Conservation (phyloP, 2,113 vertebrate species). For the Malurus elegans region DNA sequence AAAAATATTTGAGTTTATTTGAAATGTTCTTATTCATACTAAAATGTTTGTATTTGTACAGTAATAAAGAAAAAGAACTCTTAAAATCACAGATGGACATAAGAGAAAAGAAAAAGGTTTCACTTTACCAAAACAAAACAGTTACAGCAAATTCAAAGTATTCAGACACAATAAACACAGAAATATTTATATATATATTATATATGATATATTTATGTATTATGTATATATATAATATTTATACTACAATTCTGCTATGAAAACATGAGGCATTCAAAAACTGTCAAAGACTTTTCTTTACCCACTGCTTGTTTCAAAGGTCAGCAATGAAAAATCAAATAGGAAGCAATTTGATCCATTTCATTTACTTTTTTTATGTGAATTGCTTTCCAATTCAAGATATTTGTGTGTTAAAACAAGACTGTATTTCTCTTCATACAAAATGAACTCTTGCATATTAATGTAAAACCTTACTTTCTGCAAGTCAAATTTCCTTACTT, state of each 20-base stretch:
- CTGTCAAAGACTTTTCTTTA: not conserved
- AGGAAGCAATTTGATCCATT: not conserved
- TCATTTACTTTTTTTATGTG: not conserved
- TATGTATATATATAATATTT: not conserved
- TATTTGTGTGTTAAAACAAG: not conserved
- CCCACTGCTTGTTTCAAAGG: not conserved
- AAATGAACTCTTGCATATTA: not conserved
- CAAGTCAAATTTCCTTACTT: not conserved
- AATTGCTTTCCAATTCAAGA: not conserved
- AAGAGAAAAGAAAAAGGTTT: not conserved
- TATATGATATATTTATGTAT: not conserved
- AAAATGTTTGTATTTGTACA: not conserved
- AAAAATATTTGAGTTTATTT: not conserved
- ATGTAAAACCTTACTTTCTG: not conserved
- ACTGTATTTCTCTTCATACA: not conserved
- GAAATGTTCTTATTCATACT: not conserved
- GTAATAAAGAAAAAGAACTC: not conserved
- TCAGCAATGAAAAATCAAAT: not conserved
- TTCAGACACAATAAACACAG: not conserved
- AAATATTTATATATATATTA: not conserved
- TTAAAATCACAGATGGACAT: not conserved
- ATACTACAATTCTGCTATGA: not conserved
- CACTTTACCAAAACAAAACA: not conserved
- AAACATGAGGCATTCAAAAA: not conserved
- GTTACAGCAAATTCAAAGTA: not conserved